Conservation (phyloP, 2,797 vertebrate species). For the Muscicapa comitata region DNA sequence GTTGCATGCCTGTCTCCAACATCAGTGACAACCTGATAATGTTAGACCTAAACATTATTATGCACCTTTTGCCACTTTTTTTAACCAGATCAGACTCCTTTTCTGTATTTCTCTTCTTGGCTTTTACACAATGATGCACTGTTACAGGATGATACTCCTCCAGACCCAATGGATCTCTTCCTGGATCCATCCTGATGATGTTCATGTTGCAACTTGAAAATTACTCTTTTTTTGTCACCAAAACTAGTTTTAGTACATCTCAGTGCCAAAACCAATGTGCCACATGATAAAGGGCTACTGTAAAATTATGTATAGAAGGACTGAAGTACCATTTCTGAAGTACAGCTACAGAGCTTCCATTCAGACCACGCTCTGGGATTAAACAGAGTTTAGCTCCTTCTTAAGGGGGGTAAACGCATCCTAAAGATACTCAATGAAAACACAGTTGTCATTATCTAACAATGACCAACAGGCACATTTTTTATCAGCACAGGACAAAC, state of each 20-base stretch:
- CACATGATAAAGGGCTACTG: neutral
- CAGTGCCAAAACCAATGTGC: neutral
- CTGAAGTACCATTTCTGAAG: neutral
- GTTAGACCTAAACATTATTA: neutral
- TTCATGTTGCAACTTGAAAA: neutral
- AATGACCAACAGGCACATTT: neutral
- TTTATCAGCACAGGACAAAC: neutral
- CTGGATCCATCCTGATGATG: neutral
- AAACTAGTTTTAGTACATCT: neutral
- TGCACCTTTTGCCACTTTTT: neutral
- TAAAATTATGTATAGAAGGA: neutral
- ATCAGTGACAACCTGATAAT: neutral
- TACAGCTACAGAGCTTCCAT: neutral
- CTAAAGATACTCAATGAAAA: neutral
- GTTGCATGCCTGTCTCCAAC: neutral
- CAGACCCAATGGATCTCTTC: neutral
- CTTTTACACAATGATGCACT: neutral
- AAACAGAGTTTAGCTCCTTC: neutral
- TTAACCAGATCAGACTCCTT: neutral
- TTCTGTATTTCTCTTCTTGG: neutral
- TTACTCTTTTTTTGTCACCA: too few species aligned
- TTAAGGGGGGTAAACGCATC: neutral
- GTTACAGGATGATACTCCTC: neutral
- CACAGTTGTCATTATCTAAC: neutral
- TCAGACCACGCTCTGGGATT: neutral